phyloP scores from a whole-genome alignment of 1,140 invertebrate species.

The Fopius arisanus region DNA sequence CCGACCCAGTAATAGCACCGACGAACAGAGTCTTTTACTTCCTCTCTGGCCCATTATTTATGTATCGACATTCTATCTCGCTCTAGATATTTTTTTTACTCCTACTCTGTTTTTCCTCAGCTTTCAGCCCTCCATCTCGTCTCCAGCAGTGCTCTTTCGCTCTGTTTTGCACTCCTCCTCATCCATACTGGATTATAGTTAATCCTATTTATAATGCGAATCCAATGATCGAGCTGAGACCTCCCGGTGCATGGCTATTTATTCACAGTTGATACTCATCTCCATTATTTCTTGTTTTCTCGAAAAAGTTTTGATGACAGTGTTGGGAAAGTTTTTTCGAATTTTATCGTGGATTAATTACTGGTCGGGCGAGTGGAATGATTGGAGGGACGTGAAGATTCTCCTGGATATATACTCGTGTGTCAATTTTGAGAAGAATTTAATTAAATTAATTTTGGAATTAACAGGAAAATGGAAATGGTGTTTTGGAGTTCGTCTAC shows the following conservation, averaged over 20 bases:
- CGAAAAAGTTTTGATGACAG: background rate
- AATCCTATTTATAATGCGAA: slow-evolving; percentile 8
- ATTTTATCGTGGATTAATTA: background rate
- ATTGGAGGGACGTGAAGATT: too few relatives aligned
- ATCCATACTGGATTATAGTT: slow-evolving; percentile 1
- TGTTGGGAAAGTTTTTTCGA: background rate
- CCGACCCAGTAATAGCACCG: slow-evolving; percentile 14
- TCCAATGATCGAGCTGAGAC: slow-evolving; percentile 8
- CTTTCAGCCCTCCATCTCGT: background rate
- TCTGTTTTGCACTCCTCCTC: background rate
- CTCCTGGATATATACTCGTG: too few relatives aligned
- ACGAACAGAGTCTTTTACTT: slow-evolving; percentile 31
- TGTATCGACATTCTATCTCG: slow-evolving; percentile 19
- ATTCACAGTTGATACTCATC: background rate
- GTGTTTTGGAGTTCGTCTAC: too few relatives aligned
- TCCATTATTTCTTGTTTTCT: background rate
- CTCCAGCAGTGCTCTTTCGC: background rate
- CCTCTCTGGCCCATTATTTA: slow-evolving; percentile 33
- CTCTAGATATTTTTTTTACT: background rate
- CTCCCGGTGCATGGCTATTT: background rate
- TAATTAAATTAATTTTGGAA: too few relatives aligned
- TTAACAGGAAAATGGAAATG: too few relatives aligned
- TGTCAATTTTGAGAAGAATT: too few relatives aligned
- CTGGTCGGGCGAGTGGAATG: too few relatives aligned
- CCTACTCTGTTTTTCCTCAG: background rate